Conservation (phyloP, 2,888 invertebrate species). For the Suillia variegata region DNA sequence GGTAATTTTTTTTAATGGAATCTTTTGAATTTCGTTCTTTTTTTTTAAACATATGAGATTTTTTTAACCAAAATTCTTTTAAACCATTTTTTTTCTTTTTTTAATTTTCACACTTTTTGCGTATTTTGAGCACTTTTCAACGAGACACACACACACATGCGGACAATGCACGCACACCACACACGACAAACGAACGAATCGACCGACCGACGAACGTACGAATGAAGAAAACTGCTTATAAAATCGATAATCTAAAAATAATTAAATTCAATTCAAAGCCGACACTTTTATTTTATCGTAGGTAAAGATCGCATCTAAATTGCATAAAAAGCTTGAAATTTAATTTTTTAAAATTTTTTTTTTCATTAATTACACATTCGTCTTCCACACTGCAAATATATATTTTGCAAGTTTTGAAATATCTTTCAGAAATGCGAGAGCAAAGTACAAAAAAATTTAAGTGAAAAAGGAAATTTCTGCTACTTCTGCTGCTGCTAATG, state of each 20-base stretch:
- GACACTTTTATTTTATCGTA: slow-evolving; percentile 22
- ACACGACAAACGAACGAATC: no score
- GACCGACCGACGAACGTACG: no score
- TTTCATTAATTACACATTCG: background rate
- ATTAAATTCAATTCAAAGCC: slow-evolving; percentile 30
- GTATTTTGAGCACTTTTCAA: background rate
- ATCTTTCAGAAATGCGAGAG: no score
- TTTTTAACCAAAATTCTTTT: background rate
- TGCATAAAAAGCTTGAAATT: background rate
- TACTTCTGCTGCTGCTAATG: no score
- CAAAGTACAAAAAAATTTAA: background rate
- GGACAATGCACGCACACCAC: slow-evolving; percentile 21
- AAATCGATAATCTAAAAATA: slow-evolving; percentile 56
- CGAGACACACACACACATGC: no score
- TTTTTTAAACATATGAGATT: background rate
- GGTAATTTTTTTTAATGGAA: slow-evolving; percentile 17
- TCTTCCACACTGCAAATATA: no score
- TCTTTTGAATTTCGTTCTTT: background rate
- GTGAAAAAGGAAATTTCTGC: slow-evolving; percentile 18
- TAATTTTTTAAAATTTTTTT: background rate
- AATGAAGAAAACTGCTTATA: slow-evolving; percentile 37
- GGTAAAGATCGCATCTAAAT: slow-evolving; percentile 15
- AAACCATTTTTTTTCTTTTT: background rate
- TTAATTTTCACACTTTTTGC: background rate
- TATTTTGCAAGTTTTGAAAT: background rate